A percentile compares a stretch with the other conserved stretches of the same genome.
Evolutionary conservation across 2,888 invertebrate species (phyloP).

Genomic region (Sminthurides aquaticus): DNA sequence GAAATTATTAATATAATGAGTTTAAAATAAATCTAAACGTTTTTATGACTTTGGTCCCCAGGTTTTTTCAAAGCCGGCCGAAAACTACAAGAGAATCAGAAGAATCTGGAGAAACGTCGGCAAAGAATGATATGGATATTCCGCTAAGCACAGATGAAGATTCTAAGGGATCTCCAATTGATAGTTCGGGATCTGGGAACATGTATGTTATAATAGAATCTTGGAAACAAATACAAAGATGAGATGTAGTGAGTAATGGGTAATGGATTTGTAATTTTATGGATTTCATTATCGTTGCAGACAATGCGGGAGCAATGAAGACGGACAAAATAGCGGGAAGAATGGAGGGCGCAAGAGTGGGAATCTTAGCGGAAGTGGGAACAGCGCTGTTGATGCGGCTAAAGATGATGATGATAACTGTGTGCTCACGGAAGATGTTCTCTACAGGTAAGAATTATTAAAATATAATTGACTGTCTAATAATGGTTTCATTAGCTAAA

Average conservation of each 20-base stretch:
- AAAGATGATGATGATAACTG: neutral
- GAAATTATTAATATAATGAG: neutral
- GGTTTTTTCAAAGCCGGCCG: constrained; percentile 60
- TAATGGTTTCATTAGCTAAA: too few species aligned
- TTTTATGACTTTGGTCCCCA: too few species aligned
- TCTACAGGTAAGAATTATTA: constrained; percentile 27
- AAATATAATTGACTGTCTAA: neutral
- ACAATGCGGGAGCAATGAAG: constrained; percentile 8
- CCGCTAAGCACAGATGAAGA: constrained; percentile 25
- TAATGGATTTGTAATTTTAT: too few species aligned
- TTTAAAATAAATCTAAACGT: neutral
- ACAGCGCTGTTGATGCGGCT: neutral
- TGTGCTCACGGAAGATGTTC: constrained; percentile 30
- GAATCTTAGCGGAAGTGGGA: neutral
- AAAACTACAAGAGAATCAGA: constrained; percentile 50
- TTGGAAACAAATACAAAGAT: neutral
- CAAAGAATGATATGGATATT: constrained; percentile 43
- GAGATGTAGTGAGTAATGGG: too few species aligned
- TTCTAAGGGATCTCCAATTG: constrained; percentile 43
- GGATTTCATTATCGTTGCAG: constrained; percentile 8
- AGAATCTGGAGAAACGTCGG: constrained; percentile 15
- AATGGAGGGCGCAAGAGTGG: constrained; percentile 54
- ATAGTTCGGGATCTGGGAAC: constrained; percentile 40
- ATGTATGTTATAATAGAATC: constrained; percentile 5
- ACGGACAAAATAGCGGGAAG: constrained; percentile 43